These are phyloP conservation scores for Drosophila azteca DNA, from an alignment of 1,140 invertebrate genomes.

Conservation along the genomic window DNA sequence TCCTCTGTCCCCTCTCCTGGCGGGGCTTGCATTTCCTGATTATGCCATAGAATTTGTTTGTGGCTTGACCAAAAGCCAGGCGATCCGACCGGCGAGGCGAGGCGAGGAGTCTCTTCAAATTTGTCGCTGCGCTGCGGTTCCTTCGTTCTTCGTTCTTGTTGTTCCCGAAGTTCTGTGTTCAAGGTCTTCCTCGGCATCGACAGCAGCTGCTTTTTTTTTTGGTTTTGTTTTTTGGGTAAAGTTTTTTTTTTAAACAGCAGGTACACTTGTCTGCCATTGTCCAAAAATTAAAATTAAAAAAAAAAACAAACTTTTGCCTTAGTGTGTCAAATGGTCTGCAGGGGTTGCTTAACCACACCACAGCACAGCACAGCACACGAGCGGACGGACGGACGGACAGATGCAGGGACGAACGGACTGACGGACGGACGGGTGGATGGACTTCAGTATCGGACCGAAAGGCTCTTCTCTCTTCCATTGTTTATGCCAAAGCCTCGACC, in stretches of 20 bases:
- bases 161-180: conserved; percentile 44
- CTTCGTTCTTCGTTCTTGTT: conserved; percentile 15
- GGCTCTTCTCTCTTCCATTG: conserved; percentile 40
- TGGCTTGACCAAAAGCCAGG: conserved; percentile 47
- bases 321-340: conserved; percentile 79
- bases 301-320: conserved; percentile 35
- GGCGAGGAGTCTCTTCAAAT: conserved; percentile 41
- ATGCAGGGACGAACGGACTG: background rate
- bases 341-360: conserved; percentile 50
- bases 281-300: conserved; percentile 18
- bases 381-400: background rate
- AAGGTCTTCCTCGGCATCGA: conserved; percentile 53
- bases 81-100: conserved; percentile 2
- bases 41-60: conserved; percentile 70
- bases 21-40: conserved; percentile 73
- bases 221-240: conserved; percentile 22
- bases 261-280: conserved; percentile 77
- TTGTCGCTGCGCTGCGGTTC: conserved; percentile 76
- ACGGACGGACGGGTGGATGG: background rate
- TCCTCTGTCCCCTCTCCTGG: background rate
- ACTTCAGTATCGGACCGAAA: conserved; percentile 15
- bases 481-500: conserved; percentile 42
- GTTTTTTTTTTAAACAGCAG: conserved; percentile 46
- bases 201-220: conserved; percentile 63
- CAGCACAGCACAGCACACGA: background rate